Evolutionary conservation across 2,797 vertebrate species (phyloP).

Genomic region (Pantherophis alleghaniensis): DNA sequence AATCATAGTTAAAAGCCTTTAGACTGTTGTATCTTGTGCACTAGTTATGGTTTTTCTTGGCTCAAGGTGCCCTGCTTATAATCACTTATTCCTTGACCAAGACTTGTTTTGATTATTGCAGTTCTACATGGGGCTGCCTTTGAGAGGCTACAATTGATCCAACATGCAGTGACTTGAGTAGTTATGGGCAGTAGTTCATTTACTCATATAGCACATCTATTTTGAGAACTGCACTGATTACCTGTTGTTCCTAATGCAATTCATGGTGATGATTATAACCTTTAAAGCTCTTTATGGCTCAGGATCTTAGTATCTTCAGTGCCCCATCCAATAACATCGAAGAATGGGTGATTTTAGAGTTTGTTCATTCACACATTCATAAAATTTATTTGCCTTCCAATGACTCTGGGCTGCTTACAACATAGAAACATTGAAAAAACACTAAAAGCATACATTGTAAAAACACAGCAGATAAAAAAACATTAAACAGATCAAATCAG

Average conservation of each 20-base stretch:
- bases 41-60: background rate
- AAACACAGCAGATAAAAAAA: no score
- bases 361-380: background rate
- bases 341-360: background rate
- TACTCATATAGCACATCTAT: background rate
- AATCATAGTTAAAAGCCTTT: background rate
- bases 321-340: background rate
- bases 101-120: background rate
- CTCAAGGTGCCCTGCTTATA: background rate
- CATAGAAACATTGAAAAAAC: background rate
- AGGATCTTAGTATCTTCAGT: background rate
- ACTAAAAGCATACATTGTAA: background rate
- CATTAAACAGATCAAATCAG: no score
- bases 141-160: background rate
- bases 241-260: background rate
- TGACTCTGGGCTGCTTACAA: background rate
- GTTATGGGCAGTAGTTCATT: background rate
- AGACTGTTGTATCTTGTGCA: background rate
- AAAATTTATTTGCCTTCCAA: background rate
- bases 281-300: background rate
- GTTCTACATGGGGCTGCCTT: background rate
- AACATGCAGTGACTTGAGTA: background rate
- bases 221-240: background rate
- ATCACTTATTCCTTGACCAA: background rate
- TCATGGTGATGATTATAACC: background rate